Percentiles rank a stretch among this genome's conserved stretches.
phyloP scores from a whole-genome alignment of 1,140 invertebrate genomes.

The Heliothis subflexa region DNA sequence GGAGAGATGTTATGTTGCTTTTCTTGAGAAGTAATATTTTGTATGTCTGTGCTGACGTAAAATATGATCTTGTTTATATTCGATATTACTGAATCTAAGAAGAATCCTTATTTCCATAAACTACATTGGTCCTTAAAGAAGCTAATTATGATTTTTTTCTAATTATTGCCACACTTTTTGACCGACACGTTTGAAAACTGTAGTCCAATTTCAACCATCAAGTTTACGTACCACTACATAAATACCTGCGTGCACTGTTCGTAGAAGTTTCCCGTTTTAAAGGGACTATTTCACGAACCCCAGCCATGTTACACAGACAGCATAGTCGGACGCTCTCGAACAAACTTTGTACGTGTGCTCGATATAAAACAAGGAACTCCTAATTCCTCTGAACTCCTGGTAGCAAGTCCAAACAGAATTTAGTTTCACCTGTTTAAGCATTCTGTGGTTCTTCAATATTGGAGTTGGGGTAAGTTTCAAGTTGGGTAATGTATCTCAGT shows the following conservation, averaged over 20 bases:
- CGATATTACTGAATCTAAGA: no score
- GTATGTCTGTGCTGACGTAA: no score
- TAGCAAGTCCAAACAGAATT: slow-evolving; percentile 12
- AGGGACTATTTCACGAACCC: background rate
- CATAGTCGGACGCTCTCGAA: slow-evolving; percentile 1
- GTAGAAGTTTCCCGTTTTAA: background rate
- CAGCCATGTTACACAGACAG: no score
- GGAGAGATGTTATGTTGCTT: background rate
- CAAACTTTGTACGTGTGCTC: slow-evolving; percentile 23
- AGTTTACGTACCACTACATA: no score
- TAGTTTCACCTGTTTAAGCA: slow-evolving; percentile 26
- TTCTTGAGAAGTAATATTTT: slow-evolving; percentile 4
- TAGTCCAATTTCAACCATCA: no score
- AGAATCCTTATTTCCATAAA: no score
- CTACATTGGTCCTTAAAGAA: no score
- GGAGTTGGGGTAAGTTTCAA: slow-evolving; percentile 2
- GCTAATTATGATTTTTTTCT: no score
- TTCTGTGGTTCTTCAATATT: background rate
- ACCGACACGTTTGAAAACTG: no score
- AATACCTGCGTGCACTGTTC: background rate
- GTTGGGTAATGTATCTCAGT: background rate
- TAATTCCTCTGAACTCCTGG: background rate
- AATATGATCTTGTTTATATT: no score
- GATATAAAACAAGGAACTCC: slow-evolving; percentile 30
- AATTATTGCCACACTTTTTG: no score